A percentile compares a stretch with the other conserved stretches of the same genome.
Evolutionary conservation across 1,140 invertebrate genomes (phyloP).

Genomic region (Saccostrea cuccullata): DNA sequence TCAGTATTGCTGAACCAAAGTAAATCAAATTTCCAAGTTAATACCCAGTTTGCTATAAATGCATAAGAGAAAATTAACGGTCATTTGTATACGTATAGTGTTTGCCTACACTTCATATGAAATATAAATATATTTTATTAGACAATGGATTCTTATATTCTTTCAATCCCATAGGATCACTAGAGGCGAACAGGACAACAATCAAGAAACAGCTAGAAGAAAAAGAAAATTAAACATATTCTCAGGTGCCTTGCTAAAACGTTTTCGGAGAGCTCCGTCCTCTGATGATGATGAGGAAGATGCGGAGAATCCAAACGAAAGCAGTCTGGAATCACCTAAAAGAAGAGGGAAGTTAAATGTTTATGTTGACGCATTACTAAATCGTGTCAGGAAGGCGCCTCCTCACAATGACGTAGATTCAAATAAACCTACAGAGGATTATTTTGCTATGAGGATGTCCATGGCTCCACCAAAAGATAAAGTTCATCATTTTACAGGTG

Average conservation of each 20-base stretch:
- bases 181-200: neutral
- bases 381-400: neutral
- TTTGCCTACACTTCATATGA: too few species aligned
- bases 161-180: neutral
- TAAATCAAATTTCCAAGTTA: too few species aligned
- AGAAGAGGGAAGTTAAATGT: neutral
- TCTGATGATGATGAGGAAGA: neutral
- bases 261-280: neutral
- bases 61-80: too few species aligned
- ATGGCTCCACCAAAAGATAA: slow-evolving; percentile 6
- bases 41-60: too few species aligned
- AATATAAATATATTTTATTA: too few species aligned
- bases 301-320: neutral
- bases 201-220: too few species aligned
- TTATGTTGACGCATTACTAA: neutral
- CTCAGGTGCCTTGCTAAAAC: neutral
- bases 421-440: neutral
- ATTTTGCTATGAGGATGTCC: slow-evolving; percentile 1
- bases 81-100: too few species aligned
- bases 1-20: too few species aligned
- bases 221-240: neutral
- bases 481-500: neutral
- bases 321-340: neutral
- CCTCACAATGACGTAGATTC: neutral
- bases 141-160: too few species aligned